Evolutionary conservation across 2,113 vertebrate genomes (phyloP).

Genomic region (Choloepus hoffmanni): DNA sequence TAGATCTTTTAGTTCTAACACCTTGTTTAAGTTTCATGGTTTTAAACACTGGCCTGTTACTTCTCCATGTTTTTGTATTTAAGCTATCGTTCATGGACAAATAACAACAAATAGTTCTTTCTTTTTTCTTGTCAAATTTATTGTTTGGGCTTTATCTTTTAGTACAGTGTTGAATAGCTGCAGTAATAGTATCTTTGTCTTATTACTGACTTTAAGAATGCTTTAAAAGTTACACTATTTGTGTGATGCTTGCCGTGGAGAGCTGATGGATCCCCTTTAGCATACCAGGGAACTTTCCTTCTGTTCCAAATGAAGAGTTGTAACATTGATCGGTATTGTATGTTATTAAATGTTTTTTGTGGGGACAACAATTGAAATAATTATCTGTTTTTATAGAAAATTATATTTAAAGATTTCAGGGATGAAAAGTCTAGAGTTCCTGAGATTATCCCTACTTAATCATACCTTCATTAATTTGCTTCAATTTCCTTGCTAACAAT

Average conservation of each 20-base stretch:
- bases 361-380: not conserved
- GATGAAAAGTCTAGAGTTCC: slow-evolving; percentile 36
- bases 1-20: not conserved
- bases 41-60: not conserved
- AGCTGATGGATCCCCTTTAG: not conserved
- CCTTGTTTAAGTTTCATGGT: not conserved
- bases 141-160: not conserved
- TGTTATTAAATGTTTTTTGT: slow-evolving; percentile 44
- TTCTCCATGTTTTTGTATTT: not conserved
- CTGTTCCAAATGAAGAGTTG: not conserved
- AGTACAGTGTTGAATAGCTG: not conserved
- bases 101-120: not conserved
- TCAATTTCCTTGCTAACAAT: not conserved
- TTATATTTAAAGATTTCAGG: not conserved
- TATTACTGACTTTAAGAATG: not conserved
- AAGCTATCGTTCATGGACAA: not conserved
- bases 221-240: not conserved
- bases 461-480: not conserved
- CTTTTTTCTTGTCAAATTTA: not conserved
- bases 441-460: not conserved
- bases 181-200: not conserved
- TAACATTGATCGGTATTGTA: not conserved
- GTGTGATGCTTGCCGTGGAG: not conserved
- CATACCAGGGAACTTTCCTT: not conserved
- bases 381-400: slow-evolving; percentile 30